Conservation (phyloP, 2,888 invertebrate species). For the Sicus ferrugineus region DNA sequence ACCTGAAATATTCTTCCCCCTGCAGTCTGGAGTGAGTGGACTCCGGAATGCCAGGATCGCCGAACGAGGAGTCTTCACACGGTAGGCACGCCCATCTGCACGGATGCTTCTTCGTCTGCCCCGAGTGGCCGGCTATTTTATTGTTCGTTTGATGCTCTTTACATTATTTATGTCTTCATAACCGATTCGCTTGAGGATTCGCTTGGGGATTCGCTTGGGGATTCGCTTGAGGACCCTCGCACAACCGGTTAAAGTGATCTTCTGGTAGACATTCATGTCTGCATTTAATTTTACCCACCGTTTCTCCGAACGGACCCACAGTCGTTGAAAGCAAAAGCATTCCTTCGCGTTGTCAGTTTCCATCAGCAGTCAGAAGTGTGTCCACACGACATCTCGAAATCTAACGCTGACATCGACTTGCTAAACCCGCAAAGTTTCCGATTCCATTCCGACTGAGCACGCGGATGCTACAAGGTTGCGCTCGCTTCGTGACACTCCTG, state of each 20-base stretch:
- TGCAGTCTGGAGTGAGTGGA: constrained; percentile 16
- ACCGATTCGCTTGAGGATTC: constrained; percentile 40
- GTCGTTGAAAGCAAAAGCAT: too few species aligned
- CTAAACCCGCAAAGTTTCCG: too few species aligned
- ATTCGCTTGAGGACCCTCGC: constrained; percentile 35
- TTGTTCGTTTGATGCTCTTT: constrained; percentile 39
- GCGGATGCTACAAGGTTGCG: too few species aligned
- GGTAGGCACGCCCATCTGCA: constrained; percentile 33
- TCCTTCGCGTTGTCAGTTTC: too few species aligned
- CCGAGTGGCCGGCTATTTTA: constrained; percentile 20
- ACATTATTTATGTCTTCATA: constrained; percentile 45
- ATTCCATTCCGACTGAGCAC: too few species aligned
- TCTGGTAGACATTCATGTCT: too few species aligned
- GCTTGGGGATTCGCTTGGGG: constrained; percentile 39
- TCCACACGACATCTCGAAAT: background rate
- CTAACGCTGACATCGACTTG: background rate
- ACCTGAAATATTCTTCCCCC: too few species aligned
- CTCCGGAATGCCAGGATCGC: constrained; percentile 4
- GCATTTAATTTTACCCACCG: too few species aligned
- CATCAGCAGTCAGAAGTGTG: too few species aligned
- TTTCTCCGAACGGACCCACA: too few species aligned
- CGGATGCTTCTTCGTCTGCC: constrained; percentile 31
- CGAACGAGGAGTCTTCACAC: constrained; percentile 34
- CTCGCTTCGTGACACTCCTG: too few species aligned
- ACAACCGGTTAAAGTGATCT: background rate